These are phyloP conservation scores for Alentia gelatinosa DNA, from an alignment of 2,888 invertebrate species.

Conservation along the genomic window DNA sequence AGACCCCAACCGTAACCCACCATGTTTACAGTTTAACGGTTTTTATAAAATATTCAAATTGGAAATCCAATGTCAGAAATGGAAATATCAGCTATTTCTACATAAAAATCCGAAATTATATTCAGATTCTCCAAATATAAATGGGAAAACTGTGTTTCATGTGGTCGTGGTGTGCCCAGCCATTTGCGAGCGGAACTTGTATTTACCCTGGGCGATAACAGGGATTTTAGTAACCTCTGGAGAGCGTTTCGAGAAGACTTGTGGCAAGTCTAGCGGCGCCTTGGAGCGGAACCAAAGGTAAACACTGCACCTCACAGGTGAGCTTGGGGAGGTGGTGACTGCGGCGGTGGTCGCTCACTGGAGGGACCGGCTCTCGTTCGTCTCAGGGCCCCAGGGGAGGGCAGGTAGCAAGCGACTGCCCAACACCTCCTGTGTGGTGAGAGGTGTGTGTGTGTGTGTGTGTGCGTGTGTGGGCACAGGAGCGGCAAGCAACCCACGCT, in stretches of 20 bases:
- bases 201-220: not conserved
- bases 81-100: not conserved
- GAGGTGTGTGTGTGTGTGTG: no score
- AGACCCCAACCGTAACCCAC: no score
- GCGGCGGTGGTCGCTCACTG: not conserved
- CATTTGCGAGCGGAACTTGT: no score
- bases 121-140: not conserved
- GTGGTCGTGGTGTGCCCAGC: no score
- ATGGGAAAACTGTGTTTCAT: no score
- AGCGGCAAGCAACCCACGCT: not conserved
- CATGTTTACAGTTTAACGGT: no score
- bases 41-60: no score
- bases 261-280: not conserved
- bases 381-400: not conserved
- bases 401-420: not conserved
- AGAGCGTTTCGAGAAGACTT: not conserved
- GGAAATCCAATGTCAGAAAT: no score
- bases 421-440: not conserved
- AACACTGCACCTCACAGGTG: not conserved
- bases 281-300: conserved; percentile 2
- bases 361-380: not conserved
- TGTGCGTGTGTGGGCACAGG: not conserved
- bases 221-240: not conserved
- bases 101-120: not conserved
- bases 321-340: not conserved